Conservation (phyloP, 2,888 invertebrate species). For the Prosapia bicincta region DNA sequence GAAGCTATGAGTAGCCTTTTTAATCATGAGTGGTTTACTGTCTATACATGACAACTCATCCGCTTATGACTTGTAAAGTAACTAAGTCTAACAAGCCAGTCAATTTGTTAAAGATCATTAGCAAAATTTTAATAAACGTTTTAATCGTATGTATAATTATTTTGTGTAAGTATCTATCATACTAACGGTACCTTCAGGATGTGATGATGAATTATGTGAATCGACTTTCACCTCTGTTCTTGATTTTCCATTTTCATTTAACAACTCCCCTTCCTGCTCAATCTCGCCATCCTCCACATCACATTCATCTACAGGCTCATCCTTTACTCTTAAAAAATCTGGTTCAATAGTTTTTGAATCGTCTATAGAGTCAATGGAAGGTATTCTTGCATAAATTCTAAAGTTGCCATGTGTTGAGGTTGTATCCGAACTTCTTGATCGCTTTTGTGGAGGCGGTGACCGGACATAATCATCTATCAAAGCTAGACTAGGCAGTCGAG, state of each 20-base stretch:
- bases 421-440: neutral
- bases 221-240: neutral
- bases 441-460: neutral
- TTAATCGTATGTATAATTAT: too few relatives aligned
- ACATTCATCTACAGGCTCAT: neutral
- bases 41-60: too few relatives aligned
- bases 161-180: too few relatives aligned
- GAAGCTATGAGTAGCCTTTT: too few relatives aligned
- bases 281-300: neutral
- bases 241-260: neutral
- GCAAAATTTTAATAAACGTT: too few relatives aligned
- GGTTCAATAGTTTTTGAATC: neutral
- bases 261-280: neutral
- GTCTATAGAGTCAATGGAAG: neutral
- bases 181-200: neutral
- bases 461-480: neutral
- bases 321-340: neutral
- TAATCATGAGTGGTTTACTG: too few relatives aligned
- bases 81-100: too few relatives aligned
- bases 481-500: neutral
- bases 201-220: neutral
- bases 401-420: neutral
- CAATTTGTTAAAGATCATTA: too few relatives aligned
- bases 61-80: too few relatives aligned
- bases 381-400: neutral